Evolutionary conservation across 1,140 invertebrate genomes (phyloP).

Genomic region (Drosophila guanche): DNA sequence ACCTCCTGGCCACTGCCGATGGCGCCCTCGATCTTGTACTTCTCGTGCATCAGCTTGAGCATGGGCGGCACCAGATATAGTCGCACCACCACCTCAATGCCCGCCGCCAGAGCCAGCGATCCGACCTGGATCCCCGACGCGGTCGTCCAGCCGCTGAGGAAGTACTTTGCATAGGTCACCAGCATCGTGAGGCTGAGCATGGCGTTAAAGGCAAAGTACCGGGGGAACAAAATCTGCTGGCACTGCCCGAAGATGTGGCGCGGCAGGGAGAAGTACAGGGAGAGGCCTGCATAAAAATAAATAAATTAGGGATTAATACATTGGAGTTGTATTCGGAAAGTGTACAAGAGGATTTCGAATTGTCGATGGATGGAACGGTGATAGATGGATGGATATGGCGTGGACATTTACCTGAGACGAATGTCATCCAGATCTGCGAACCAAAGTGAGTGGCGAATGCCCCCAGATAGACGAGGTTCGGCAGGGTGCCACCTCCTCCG

Average conservation of each 20-base stretch:
- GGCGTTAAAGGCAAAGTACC: slow-evolving; percentile 91
- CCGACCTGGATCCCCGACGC: slow-evolving; percentile 84
- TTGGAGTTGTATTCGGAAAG: neutral
- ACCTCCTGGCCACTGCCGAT: slow-evolving; percentile 89
- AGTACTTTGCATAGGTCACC: slow-evolving; percentile 86
- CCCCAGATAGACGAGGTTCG: slow-evolving; percentile 88
- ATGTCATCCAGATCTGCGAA: slow-evolving; percentile 94
- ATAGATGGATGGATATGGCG: no score
- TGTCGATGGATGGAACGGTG: neutral
- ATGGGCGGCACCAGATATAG: slow-evolving; percentile 88
- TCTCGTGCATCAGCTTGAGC: slow-evolving; percentile 86
- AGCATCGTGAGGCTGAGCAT: slow-evolving; percentile 89
- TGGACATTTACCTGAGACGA: slow-evolving; percentile 88
- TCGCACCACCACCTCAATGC: slow-evolving; percentile 87
- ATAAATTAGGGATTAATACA: slow-evolving; percentile 2
- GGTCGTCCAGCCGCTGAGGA: slow-evolving; percentile 68
- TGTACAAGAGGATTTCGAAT: slow-evolving; percentile 16
- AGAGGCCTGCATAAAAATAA: slow-evolving; percentile 86
- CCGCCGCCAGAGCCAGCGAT: slow-evolving; percentile 86
- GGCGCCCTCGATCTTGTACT: slow-evolving; percentile 87
- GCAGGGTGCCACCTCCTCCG: slow-evolving; percentile 38
- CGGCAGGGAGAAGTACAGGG: slow-evolving; percentile 91
- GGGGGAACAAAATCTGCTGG: slow-evolving; percentile 92
- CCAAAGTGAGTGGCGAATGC: slow-evolving; percentile 91
- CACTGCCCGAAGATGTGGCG: slow-evolving; percentile 92